Evolutionary conservation across 2,113 vertebrate genomes (phyloP).

Genomic region (Mus pahari): DNA sequence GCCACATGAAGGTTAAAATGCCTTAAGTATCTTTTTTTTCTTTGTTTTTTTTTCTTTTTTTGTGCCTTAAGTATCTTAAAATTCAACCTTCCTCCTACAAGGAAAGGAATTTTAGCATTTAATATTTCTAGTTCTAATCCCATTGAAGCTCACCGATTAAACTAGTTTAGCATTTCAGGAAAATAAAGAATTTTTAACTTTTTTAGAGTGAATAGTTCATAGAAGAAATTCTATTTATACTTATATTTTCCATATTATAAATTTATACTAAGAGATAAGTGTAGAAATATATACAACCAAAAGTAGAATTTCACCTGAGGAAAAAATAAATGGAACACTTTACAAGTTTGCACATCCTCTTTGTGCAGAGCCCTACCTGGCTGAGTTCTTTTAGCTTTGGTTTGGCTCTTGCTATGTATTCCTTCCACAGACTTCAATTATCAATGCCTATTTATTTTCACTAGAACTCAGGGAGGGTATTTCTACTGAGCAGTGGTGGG

Average conservation of each 20-base stretch:
- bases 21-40: not conserved
- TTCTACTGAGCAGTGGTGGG: too few relatives aligned
- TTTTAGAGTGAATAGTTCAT: not conserved
- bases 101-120: not conserved
- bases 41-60: too few relatives aligned
- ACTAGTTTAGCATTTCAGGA: not conserved
- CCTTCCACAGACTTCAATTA: too few relatives aligned
- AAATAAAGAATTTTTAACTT: not conserved
- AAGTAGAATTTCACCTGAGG: not conserved
- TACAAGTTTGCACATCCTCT: not conserved
- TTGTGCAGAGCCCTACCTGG: not conserved
- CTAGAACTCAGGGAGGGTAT: too few relatives aligned
- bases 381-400: too few relatives aligned
- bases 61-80: not conserved
- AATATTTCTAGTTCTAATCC: not conserved
- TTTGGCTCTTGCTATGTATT: too few relatives aligned
- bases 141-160: not conserved
- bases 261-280: not conserved
- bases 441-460: too few relatives aligned
- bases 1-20: not conserved
- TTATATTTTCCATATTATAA: not conserved
- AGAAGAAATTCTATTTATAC: not conserved
- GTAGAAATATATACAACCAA: not conserved
- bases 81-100: not conserved
- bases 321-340: not conserved